These are phyloP conservation scores for Schizopygopsis pylzovi DNA, from an alignment of 2,797 vertebrate genomes.

Conservation along the genomic window DNA sequence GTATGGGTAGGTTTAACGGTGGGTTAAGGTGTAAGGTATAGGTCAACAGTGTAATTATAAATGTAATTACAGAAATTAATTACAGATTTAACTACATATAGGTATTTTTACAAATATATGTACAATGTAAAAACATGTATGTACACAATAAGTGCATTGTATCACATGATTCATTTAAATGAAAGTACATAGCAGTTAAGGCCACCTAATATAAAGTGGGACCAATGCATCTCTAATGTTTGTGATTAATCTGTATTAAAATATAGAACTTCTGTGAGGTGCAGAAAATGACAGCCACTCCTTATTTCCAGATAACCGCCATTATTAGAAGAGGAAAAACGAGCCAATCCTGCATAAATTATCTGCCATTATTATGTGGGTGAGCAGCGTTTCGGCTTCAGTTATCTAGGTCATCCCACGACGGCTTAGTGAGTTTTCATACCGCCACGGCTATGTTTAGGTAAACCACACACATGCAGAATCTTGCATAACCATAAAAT, in stretches of 20 bases:
- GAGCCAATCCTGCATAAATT: constrained; percentile 51
- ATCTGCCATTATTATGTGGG: constrained; percentile 44
- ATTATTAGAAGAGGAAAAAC: constrained; percentile 43
- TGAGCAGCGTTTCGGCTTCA: constrained; percentile 43
- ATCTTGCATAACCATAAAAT: constrained; percentile 21
- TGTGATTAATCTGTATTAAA: constrained; percentile 13
- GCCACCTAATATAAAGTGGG: too few species aligned
- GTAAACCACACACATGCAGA: constrained; percentile 17
- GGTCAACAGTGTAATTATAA: too few species aligned
- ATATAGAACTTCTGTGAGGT: background rate
- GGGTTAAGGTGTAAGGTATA: too few species aligned
- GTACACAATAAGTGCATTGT: too few species aligned
- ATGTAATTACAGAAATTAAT: too few species aligned
- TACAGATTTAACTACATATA: too few species aligned
- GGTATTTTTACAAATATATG: too few species aligned
- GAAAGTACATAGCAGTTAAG: too few species aligned
- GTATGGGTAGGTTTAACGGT: too few species aligned
- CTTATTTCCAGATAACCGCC: constrained; percentile 20
- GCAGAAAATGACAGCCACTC: background rate
- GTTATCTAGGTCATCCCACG: constrained; percentile 59
- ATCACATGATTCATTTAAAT: too few species aligned
- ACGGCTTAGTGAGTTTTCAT: constrained; percentile 48
- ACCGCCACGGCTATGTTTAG: constrained; percentile 5
- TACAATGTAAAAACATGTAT: too few species aligned
- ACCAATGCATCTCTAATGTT: background rate